Conservation (phyloP, 2,113 vertebrate species). For the Prochilodus magdalenae region DNA sequence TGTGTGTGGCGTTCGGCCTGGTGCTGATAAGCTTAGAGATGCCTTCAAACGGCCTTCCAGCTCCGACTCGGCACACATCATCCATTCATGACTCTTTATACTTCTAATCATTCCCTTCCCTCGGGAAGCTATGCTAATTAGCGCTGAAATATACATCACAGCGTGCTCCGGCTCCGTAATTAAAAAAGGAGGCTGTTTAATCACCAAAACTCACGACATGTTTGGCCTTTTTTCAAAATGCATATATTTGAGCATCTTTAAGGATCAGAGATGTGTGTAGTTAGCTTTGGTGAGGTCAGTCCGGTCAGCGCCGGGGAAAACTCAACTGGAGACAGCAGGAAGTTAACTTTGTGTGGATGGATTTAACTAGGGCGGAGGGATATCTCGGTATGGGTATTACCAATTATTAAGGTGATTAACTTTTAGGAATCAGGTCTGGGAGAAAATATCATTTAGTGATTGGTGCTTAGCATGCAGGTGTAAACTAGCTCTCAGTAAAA, state of each 20-base stretch:
- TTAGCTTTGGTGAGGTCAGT: too few relatives aligned
- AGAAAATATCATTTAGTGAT: too few relatives aligned
- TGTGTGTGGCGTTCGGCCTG: not conserved
- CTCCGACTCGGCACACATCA: not conserved
- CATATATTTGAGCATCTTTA: not conserved
- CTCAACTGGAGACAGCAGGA: too few relatives aligned
- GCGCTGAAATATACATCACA: slow-evolving; percentile 34
- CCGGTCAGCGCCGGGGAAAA: too few relatives aligned
- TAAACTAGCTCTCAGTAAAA: too few relatives aligned
- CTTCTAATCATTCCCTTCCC: slow-evolving; percentile 36
- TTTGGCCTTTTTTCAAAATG: not conserved
- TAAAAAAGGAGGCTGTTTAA: slow-evolving; percentile 33
- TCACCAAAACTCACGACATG: slow-evolving; percentile 5
- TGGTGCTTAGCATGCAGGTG: too few relatives aligned
- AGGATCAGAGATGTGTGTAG: too few relatives aligned
- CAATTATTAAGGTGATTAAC: too few relatives aligned
- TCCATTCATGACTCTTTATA: slow-evolving; percentile 30
- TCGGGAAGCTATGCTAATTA: slow-evolving; percentile 35
- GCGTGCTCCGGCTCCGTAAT: slow-evolving; percentile 30
- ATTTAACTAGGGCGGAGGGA: too few relatives aligned
- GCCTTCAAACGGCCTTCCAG: slow-evolving; percentile 20
- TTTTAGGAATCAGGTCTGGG: too few relatives aligned
- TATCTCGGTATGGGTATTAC: too few relatives aligned
- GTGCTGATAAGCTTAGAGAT: slow-evolving; percentile 7
- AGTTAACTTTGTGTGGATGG: too few relatives aligned